These are phyloP conservation scores for Drosophila neonasuta DNA, from an alignment of 2,888 invertebrate genomes.

Conservation along the genomic window DNA sequence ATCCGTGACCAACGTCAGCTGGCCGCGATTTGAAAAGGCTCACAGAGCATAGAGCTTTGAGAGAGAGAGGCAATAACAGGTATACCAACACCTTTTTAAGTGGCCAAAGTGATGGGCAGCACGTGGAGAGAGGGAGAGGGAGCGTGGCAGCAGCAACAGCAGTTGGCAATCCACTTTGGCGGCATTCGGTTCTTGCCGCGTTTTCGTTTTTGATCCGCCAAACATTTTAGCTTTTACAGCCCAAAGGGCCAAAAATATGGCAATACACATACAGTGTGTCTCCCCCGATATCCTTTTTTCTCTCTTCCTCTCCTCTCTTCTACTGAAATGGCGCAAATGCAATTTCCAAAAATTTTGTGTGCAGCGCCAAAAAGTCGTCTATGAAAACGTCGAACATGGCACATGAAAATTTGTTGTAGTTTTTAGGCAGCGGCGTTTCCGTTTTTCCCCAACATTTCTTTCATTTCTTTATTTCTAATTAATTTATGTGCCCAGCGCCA, in stretches of 20 bases:
- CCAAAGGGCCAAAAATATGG: slow-evolving; percentile 54
- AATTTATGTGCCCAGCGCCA: too few relatives aligned
- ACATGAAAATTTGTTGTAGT: slow-evolving; percentile 58
- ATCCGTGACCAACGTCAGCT: slow-evolving; percentile 4
- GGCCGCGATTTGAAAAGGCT: slow-evolving; percentile 18
- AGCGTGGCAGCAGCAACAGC: slow-evolving; percentile 4
- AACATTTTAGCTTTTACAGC: slow-evolving; percentile 68
- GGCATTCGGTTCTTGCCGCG: slow-evolving; percentile 54
- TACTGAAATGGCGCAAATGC: slow-evolving; percentile 41
- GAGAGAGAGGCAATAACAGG: slow-evolving; percentile 16
- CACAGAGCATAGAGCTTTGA: background rate
- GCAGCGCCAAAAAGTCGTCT: slow-evolving; percentile 50
- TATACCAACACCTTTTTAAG: slow-evolving; percentile 37
- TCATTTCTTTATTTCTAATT: background rate
- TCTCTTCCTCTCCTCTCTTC: background rate
- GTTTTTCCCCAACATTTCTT: slow-evolving; percentile 1
- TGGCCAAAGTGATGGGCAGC: slow-evolving; percentile 1
- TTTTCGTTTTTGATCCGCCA: slow-evolving; percentile 65
- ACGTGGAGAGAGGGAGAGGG: background rate
- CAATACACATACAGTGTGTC: slow-evolving; percentile 8
- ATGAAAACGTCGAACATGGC: slow-evolving; percentile 45
- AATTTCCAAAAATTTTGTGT: slow-evolving; percentile 54
- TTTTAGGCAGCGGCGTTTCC: slow-evolving; percentile 30
- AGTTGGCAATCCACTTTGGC: slow-evolving; percentile 69
- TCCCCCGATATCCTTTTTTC: background rate